Evolutionary conservation across 2,888 invertebrate genomes (phyloP), one percentile per base, ranked within the genome.

Genomic region (Drosophila emarginata): DNA sequence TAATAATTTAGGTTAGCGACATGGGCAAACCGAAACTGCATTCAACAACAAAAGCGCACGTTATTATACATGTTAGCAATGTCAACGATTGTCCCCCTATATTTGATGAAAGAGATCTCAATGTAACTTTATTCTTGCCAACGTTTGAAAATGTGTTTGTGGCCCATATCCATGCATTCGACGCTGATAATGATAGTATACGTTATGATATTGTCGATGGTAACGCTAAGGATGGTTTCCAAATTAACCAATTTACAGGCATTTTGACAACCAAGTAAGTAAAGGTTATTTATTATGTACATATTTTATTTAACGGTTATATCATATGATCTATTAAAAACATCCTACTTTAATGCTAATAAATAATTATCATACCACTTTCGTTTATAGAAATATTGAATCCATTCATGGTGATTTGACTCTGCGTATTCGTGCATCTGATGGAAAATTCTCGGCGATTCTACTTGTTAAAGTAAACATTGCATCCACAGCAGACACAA

Each of bases 51-150:
- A 94, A 95, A 11, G 97, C 98, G 0, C 93, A 93, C 70, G 97
- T 99, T 12, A 93, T 94, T 74, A 96, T 99, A 26, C 92, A 93
- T 65, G 95, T 98, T 32, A 93, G 92, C 5, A 97, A 98, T 92
- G 95, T 97, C 5, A 98, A 98, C 92, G 98, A 98, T 90, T 96
- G 97, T 80, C 95, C 97, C n/a, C 98, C 98, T 2, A 92, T 93
- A 61, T 98, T 98, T 91, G 92, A 93, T 7, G 93, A 94, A 67
- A 89, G 93, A 12, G 92, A 94, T 61, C 97, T 97, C 91, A 95
- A 95, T 84, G 94, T 96, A 1, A 95, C 95, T 0, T 92, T 98
- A 58, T 92, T 97, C 67, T 91, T 97, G 76, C 98, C 98, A 15
- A 97, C 97, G 0, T 96, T 96, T 89, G 93, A 94, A 79, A 95